A percentile compares a stretch with the other conserved stretches of the same genome.
Evolutionary conservation across 2,113 vertebrate genomes (phyloP).

Genomic region (Sinosuthora webbiana): DNA sequence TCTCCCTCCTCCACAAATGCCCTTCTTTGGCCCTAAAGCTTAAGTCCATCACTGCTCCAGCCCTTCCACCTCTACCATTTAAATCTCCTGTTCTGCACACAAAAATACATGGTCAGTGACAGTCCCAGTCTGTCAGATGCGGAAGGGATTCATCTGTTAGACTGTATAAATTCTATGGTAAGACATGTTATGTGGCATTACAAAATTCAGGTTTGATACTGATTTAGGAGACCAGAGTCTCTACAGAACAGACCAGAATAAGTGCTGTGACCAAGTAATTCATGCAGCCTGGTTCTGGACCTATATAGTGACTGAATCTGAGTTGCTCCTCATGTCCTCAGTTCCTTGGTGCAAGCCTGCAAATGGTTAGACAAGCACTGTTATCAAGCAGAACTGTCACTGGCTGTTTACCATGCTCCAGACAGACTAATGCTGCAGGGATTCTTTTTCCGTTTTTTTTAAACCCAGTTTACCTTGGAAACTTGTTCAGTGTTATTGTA

Average conservation of each 20-base stretch:
- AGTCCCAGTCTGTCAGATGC: neutral
- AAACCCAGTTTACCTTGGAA: neutral
- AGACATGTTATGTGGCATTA: neutral
- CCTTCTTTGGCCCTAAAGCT: neutral
- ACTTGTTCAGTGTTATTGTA: neutral
- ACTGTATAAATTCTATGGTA: neutral
- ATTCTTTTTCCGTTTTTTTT: neutral
- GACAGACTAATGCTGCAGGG: neutral
- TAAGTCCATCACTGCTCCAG: neutral
- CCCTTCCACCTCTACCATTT: neutral
- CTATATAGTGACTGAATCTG: neutral
- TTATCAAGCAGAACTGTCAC: neutral
- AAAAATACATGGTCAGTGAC: neutral
- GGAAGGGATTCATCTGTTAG: neutral
- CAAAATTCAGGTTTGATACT: rapidly evolving
- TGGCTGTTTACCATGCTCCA: neutral
- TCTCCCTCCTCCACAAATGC: neutral
- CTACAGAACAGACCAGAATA: neutral
- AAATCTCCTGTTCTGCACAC: neutral
- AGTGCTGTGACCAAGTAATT: neutral
- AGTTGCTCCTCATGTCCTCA: neutral
- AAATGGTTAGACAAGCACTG: neutral
- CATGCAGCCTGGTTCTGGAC: neutral
- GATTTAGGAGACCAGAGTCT: neutral
- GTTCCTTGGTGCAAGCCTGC: neutral